These are phyloP conservation scores for Calliscelio sp. DNA, from an alignment of 2,888 invertebrate genomes.

Conservation along the genomic window DNA sequence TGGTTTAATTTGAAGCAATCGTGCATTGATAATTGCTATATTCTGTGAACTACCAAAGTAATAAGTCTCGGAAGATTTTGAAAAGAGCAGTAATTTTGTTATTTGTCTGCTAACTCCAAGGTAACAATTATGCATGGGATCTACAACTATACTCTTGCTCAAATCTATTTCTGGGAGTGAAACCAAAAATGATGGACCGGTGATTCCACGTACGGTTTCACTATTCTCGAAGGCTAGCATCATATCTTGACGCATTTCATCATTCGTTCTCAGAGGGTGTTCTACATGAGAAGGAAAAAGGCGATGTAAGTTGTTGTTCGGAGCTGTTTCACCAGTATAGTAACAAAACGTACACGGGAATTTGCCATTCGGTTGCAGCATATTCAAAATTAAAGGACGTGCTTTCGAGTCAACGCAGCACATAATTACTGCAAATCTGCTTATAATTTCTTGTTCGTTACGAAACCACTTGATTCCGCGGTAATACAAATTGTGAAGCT, in stretches of 20 bases:
- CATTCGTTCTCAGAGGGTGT: conserved; percentile 18
- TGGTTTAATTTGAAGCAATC: conserved; percentile 18
- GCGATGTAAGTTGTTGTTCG: no score
- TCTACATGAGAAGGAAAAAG: no score
- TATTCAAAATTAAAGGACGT: conserved; percentile 19
- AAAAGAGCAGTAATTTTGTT: neutral
- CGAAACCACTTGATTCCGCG: neutral
- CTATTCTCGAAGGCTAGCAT: neutral
- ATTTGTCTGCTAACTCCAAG: neutral
- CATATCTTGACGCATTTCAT: conserved; percentile 18
- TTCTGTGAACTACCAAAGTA: neutral
- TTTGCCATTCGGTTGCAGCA: conserved; percentile 28
- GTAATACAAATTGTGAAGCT: conserved; percentile 2
- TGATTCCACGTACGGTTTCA: neutral
- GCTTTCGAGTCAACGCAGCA: conserved; percentile 11
- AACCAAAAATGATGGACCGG: conserved; percentile 28
- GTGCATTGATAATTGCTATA: neutral
- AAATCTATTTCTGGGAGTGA: neutral
- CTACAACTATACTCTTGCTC: neutral
- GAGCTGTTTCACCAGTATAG: conserved; percentile 4
- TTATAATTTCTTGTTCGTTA: neutral
- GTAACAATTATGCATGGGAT: conserved; percentile 15
- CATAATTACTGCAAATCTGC: neutral
- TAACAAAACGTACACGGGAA: conserved; percentile 26
- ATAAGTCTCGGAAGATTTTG: neutral